These are phyloP conservation scores for Platycercus adscitus DNA, from an alignment of 2,113 vertebrate genomes.

Conservation along the genomic window DNA sequence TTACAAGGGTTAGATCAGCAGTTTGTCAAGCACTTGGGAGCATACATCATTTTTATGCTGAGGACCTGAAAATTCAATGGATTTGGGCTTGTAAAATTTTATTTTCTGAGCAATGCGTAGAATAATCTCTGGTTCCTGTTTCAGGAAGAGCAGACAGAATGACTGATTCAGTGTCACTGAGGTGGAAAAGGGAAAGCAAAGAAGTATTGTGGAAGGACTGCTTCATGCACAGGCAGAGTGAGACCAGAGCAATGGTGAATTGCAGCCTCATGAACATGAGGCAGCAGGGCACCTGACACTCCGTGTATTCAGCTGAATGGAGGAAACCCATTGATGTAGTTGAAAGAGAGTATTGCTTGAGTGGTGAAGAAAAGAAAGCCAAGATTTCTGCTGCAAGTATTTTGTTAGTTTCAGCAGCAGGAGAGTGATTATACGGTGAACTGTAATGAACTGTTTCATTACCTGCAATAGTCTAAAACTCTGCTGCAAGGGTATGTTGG, in stretches of 20 bases:
- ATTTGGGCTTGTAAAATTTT: neutral
- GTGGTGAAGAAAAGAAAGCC: neutral
- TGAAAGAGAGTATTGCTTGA: neutral
- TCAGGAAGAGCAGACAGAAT: neutral
- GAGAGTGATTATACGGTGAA: neutral
- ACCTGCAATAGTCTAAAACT: neutral
- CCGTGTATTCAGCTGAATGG: neutral
- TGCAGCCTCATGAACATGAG: neutral
- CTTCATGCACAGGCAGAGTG: neutral
- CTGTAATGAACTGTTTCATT: neutral
- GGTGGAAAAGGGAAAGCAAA: neutral
- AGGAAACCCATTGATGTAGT: neutral
- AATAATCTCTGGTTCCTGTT: neutral
- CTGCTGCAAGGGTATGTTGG: neutral
- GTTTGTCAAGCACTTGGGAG: neutral
- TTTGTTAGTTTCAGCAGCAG: neutral
- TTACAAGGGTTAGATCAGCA: neutral
- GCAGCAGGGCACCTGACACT: neutral
- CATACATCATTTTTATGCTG: rapidly evolving
- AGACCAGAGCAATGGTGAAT: neutral
- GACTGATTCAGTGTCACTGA: neutral
- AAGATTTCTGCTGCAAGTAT: neutral
- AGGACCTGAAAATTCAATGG: neutral
- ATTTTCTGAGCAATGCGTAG: neutral
- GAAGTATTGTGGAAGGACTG: neutral